Conservation (phyloP, 2,888 invertebrate genomes). For the Drosophila tripunctata region DNA sequence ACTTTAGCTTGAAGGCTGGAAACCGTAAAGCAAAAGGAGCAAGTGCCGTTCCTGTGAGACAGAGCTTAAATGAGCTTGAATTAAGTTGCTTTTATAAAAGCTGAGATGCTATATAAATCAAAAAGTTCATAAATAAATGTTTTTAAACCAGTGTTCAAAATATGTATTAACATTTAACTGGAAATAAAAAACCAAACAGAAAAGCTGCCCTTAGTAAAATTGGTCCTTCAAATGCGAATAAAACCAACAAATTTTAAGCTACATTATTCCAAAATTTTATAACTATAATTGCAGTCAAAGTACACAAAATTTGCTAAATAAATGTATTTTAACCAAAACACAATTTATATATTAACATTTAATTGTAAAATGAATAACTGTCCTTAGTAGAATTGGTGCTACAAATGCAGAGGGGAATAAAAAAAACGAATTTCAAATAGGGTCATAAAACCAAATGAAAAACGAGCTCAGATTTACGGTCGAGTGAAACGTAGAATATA, state of each 20-base stretch:
- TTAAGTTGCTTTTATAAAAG: constrained; percentile 20
- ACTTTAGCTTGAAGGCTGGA: constrained; percentile 1
- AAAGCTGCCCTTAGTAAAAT: no score
- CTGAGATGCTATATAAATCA: not conserved
- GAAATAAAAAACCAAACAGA: no score
- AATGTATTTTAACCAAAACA: no score
- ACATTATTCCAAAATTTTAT: not conserved
- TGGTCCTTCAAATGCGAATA: no score
- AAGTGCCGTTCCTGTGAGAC: not conserved
- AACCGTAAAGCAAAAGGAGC: constrained; percentile 20
- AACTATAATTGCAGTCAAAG: not conserved
- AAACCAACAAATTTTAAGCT: no score
- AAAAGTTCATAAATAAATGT: no score
- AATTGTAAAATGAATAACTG: constrained; percentile 23
- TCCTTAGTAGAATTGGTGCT: constrained; percentile 28
- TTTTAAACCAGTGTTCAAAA: no score
- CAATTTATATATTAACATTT: not conserved
- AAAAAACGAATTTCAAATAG: constrained; percentile 19
- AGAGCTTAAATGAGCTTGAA: constrained; percentile 19
- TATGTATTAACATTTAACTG: not conserved
- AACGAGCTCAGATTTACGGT: constrained; percentile 54
- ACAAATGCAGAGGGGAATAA: constrained; percentile 43
- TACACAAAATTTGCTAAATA: no score
- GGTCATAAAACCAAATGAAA: constrained; percentile 67
- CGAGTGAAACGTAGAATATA: constrained; percentile 44